A percentile compares a stretch with the other conserved stretches of the same genome.
Conservation (phyloP, 2,113 vertebrate species). For the Megaceryle torquata region DNA sequence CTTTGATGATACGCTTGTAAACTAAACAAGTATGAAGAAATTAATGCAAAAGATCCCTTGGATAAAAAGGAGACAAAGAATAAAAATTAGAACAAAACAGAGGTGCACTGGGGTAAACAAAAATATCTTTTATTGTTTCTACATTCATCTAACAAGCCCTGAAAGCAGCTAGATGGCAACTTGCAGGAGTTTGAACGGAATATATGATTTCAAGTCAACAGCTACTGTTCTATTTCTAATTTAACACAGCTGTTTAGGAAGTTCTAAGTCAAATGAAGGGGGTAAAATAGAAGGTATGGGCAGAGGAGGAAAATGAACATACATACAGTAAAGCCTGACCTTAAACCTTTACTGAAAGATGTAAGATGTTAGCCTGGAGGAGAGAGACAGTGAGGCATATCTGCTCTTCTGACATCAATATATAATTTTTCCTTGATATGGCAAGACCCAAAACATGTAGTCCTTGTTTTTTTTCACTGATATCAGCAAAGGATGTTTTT, state of each 20-base stretch:
- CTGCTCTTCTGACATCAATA: background rate
- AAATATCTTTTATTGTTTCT: background rate
- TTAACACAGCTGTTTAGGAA: background rate
- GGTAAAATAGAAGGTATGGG: background rate
- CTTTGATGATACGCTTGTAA: background rate
- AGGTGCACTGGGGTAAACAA: background rate
- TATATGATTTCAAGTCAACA: constrained; percentile 27
- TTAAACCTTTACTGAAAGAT: background rate
- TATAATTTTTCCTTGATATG: background rate
- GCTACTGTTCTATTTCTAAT: constrained; percentile 18
- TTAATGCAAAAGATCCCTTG: rapidly evolving
- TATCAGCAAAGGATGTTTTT: background rate
- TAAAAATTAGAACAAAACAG: background rate
- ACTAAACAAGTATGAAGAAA: background rate
- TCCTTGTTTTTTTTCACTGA: background rate
- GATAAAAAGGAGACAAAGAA: background rate
- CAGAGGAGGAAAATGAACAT: background rate
- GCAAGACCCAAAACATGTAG: background rate
- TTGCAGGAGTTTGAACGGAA: background rate
- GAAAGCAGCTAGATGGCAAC: background rate
- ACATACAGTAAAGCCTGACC: background rate
- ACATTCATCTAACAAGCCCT: background rate
- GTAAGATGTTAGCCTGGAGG: background rate
- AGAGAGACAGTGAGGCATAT: background rate
- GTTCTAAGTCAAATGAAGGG: background rate